These are phyloP conservation scores for Onychostoma macrolepis DNA, from an alignment of 2,113 vertebrate species.

Conservation along the genomic window DNA sequence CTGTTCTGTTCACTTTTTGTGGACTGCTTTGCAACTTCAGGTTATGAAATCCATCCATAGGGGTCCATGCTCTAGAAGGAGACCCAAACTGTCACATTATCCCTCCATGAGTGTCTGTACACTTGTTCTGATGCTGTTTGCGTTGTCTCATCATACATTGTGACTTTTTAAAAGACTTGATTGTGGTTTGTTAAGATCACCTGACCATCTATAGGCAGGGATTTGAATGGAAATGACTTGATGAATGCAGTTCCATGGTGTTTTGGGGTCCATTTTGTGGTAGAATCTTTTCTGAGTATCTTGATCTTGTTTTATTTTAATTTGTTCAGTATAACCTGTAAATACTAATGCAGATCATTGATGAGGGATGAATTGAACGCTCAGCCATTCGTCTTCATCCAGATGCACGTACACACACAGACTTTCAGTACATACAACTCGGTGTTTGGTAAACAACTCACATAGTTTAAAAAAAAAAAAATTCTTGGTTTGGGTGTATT, in stretches of 20 bases:
- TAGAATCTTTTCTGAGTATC: slow-evolving; percentile 64
- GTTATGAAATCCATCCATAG: slow-evolving; percentile 57
- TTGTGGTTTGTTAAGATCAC: not conserved
- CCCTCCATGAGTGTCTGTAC: slow-evolving; percentile 56
- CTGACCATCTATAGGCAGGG: slow-evolving; percentile 4
- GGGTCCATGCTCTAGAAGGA: slow-evolving; percentile 22
- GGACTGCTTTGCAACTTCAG: slow-evolving; percentile 75
- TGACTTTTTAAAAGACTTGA: slow-evolving; percentile 30
- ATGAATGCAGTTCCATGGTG: slow-evolving; percentile 64
- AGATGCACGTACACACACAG: not conserved
- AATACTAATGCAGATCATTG: slow-evolving; percentile 39
- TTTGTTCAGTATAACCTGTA: slow-evolving; percentile 46
- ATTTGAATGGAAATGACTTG: slow-evolving; percentile 35
- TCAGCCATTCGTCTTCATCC: not conserved
- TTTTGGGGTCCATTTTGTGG: slow-evolving; percentile 59
- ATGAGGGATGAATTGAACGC: slow-evolving; percentile 14
- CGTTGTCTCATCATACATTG: slow-evolving; percentile 63
- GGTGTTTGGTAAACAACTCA: not conserved
- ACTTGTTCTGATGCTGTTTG: slow-evolving; percentile 61
- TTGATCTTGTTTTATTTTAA: slow-evolving; percentile 54
- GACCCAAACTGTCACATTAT: slow-evolving; percentile 48
- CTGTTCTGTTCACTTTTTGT: slow-evolving; percentile 66
- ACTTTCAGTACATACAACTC: slow-evolving; percentile 13
- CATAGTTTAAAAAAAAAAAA: slow-evolving; percentile 27
- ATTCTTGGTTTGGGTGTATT: not conserved